Percentiles rank a stretch among this genome's conserved stretches.
Evolutionary conservation across 2,888 invertebrate species (phyloP).

Genomic region (Cetonia aurata): DNA sequence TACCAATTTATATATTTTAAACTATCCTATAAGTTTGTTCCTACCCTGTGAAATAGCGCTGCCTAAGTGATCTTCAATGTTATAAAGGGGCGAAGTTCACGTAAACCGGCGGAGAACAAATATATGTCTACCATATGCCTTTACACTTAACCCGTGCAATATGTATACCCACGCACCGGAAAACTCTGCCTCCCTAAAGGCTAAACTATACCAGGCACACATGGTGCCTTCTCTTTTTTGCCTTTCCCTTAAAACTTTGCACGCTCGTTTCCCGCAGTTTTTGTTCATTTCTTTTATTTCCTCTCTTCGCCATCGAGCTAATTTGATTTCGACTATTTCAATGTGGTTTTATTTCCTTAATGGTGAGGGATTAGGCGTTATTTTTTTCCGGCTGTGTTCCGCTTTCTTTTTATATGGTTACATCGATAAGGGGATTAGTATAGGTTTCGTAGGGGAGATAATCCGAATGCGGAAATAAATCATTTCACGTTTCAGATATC

Average conservation of each 20-base stretch:
- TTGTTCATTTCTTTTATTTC: slow-evolving; percentile 27
- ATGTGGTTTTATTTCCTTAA: slow-evolving; percentile 38
- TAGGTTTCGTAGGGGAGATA: neutral
- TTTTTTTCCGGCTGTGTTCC: slow-evolving; percentile 23
- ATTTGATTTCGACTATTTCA: slow-evolving; percentile 36
- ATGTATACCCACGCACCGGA: slow-evolving; percentile 23
- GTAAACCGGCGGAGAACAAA: slow-evolving; percentile 23
- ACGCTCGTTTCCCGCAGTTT: slow-evolving; percentile 24
- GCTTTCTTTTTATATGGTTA: slow-evolving; percentile 2
- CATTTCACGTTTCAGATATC: slow-evolving; percentile 2
- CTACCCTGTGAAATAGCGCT: slow-evolving; percentile 17
- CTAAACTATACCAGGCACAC: slow-evolving; percentile 20
- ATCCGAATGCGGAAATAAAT: neutral
- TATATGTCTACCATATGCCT: slow-evolving; percentile 32
- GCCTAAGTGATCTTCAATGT: slow-evolving; percentile 41
- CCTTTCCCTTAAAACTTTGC: slow-evolving; percentile 25
- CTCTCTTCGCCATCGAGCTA: slow-evolving; percentile 32
- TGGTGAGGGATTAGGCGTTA: slow-evolving; percentile 24
- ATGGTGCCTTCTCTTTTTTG: slow-evolving; percentile 33
- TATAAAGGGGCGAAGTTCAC: slow-evolving; percentile 35
- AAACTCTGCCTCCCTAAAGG: slow-evolving; percentile 23
- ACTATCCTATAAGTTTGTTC: slow-evolving; percentile 30
- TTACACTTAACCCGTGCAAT: slow-evolving; percentile 33
- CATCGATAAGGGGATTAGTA: slow-evolving; percentile 5
- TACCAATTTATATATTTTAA: slow-evolving; percentile 29